Evolutionary conservation across 2,888 invertebrate genomes (phyloP).

Genomic region (Boloria selene): DNA sequence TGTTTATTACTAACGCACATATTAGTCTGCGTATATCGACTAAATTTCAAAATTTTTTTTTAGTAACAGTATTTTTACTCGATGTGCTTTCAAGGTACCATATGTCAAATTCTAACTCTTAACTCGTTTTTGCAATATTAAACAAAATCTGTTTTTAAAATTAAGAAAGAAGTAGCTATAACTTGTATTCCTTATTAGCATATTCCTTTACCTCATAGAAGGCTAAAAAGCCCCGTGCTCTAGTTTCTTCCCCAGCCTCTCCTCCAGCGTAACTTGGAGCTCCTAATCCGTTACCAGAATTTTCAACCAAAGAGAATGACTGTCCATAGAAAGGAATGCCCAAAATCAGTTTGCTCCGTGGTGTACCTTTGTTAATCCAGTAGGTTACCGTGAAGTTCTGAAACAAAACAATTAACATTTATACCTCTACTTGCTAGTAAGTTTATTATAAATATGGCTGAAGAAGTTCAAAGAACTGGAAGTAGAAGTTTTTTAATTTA

Average conservation of each 20-base stretch:
- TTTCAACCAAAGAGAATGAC: constrained; percentile 90
- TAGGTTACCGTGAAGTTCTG: constrained; percentile 94
- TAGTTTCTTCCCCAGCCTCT: constrained; percentile 93
- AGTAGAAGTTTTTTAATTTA: neutral
- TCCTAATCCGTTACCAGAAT: constrained; percentile 85
- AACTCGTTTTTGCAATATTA: no score
- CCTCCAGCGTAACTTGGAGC: constrained; percentile 92
- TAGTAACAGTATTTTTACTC: no score
- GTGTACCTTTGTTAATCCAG: constrained; percentile 92
- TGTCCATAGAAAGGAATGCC: constrained; percentile 96
- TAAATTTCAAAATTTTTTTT: no score
- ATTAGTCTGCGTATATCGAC: no score
- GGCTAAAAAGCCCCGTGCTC: constrained; percentile 92
- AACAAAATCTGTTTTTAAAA: no score
- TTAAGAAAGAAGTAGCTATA: no score
- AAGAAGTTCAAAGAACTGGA: neutral
- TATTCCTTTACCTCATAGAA: constrained; percentile 89
- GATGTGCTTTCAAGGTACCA: no score
- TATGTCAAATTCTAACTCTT: no score
- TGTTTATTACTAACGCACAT: no score
- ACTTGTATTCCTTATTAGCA: no score
- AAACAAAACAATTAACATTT: constrained; percentile 24
- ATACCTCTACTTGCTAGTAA: neutral
- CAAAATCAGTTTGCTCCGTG: constrained; percentile 89
- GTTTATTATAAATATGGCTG: no score